Percentiles rank a stretch among this genome's conserved stretches.
Evolutionary conservation across 2,888 invertebrate species (phyloP).

Genomic region (Chirona hameri): DNA sequence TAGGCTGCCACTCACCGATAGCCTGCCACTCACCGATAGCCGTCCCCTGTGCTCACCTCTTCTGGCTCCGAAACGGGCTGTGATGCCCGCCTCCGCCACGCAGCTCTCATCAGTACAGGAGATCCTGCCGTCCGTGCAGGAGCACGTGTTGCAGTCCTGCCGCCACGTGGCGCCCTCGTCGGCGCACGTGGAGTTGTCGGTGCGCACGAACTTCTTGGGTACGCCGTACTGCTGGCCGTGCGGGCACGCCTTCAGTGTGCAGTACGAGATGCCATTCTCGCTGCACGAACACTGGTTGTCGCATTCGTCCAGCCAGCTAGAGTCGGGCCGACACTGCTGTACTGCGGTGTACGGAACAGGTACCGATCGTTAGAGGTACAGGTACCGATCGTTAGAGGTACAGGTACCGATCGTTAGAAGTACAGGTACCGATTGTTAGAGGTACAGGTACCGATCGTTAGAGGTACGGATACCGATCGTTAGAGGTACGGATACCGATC

Average conservation of each 20-base stretch:
- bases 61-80: background rate
- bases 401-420: too few species aligned
- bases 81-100: background rate
- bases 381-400: too few species aligned
- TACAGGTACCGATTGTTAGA: too few species aligned
- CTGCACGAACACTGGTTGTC: background rate
- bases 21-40: too few species aligned
- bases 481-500: too few species aligned
- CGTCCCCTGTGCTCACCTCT: background rate
- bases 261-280: background rate
- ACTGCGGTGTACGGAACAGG: background rate
- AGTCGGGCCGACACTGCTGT: constrained; percentile 3
- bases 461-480: too few species aligned
- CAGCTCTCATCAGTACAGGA: constrained; percentile 31
- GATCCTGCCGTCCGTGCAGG: constrained; percentile 30
- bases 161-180: constrained; percentile 31
- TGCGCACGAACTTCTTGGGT: background rate
- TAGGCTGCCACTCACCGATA: too few species aligned
- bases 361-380: too few species aligned
- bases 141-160: constrained; percentile 34
- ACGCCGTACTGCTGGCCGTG: constrained; percentile 11
- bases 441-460: too few species aligned
- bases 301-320: constrained; percentile 25
- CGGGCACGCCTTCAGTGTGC: background rate
- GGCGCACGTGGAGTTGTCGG: background rate